Evolutionary conservation across 2,888 invertebrate genomes (phyloP).

Genomic region (Allophyes oxyacanthae): DNA sequence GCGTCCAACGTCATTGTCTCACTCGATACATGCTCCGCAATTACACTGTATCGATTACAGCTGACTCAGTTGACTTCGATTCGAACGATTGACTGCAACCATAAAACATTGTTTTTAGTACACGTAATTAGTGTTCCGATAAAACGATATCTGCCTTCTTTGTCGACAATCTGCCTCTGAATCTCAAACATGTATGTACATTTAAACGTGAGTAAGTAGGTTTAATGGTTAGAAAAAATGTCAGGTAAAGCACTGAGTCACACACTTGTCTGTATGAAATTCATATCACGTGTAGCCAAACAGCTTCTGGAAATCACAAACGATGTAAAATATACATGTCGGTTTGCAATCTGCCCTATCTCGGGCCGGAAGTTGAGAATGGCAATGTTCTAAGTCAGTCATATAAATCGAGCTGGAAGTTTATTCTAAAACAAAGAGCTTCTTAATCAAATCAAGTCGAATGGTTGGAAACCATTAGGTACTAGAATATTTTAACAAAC

Average conservation of each 20-base stretch:
- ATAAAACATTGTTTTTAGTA: constrained; percentile 84
- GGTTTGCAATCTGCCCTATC: constrained; percentile 73
- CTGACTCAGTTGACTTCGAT: constrained; percentile 81
- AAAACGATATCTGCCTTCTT: constrained; percentile 71
- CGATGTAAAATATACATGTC: constrained; percentile 71
- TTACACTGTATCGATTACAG: constrained; percentile 86
- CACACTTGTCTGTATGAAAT: constrained; percentile 64
- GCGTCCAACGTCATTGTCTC: constrained; percentile 82
- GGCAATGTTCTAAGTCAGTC: constrained; percentile 46
- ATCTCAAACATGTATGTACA: constrained; percentile 66
- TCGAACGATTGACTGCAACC: constrained; percentile 79
- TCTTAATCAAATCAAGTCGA: too few relatives aligned
- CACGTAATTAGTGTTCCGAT: constrained; percentile 79
- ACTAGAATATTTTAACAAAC: too few relatives aligned
- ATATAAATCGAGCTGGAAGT: constrained; percentile 47
- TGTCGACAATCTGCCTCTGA: constrained; percentile 63
- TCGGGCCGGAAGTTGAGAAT: constrained; percentile 72
- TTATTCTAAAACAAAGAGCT: constrained; percentile 38
- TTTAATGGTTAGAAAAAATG: constrained; percentile 59
- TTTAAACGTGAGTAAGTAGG: constrained; percentile 61
- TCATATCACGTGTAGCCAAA: constrained; percentile 74
- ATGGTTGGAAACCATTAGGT: too few relatives aligned
- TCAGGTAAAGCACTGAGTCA: constrained; percentile 67
- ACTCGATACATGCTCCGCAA: constrained; percentile 84
- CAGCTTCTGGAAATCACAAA: constrained; percentile 80